Percentiles rank a stretch among this genome's conserved stretches.
These are phyloP conservation scores for Lates japonicus DNA, from an alignment of 2,797 vertebrate species.

Conservation along the genomic window DNA sequence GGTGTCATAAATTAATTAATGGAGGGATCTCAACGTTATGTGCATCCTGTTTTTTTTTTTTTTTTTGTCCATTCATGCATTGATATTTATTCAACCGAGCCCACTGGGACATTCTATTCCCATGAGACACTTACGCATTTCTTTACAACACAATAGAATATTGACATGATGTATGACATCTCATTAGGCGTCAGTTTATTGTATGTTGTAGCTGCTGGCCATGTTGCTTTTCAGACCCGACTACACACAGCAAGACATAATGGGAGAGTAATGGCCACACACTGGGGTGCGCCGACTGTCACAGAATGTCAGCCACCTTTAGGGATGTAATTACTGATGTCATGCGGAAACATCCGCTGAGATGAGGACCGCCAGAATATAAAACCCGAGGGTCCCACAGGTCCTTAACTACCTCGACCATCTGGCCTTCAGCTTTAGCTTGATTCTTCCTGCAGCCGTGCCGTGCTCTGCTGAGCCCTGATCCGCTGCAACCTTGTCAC, in stretches of 20 bases:
- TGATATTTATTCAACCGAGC: slow-evolving; percentile 11
- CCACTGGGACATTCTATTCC: slow-evolving; percentile 1
- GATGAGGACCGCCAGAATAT: background rate
- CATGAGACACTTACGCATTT: background rate
- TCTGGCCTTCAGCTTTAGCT: slow-evolving; percentile 5
- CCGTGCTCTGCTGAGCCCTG: slow-evolving; percentile 36
- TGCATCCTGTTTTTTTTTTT: background rate
- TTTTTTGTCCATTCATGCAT: background rate
- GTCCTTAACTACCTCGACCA: background rate
- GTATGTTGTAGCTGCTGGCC: background rate
- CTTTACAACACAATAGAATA: slow-evolving; percentile 11
- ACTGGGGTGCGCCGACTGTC: background rate
- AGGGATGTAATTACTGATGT: background rate
- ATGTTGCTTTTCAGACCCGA: background rate
- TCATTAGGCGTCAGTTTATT: slow-evolving; percentile 14
- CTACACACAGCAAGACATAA: background rate
- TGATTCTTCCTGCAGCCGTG: slow-evolving; percentile 1
- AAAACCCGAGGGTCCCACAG: background rate
- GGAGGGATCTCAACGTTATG: background rate
- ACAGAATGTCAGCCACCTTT: background rate
- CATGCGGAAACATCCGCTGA: background rate
- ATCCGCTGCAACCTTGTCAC: slow-evolving; percentile 49
- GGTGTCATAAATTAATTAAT: slow-evolving; percentile 8
- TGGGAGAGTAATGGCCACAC: background rate
- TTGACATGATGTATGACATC: slow-evolving; percentile 7